These are phyloP conservation scores for Solenopsis fugax DNA, from an alignment of 1,140 invertebrate genomes.

Conservation along the genomic window DNA sequence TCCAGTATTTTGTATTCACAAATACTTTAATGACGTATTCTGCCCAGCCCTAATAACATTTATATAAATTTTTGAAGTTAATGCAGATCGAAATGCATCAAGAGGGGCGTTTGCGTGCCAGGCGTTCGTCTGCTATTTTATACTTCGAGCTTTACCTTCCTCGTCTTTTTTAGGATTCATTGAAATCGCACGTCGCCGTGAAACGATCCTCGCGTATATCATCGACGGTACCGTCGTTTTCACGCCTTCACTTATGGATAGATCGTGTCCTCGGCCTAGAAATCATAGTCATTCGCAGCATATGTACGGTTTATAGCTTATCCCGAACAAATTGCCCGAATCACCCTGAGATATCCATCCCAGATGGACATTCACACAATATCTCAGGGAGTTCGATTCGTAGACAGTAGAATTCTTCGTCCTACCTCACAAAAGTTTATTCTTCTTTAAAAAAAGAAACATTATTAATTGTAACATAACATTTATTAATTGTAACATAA, in stretches of 20 bases:
- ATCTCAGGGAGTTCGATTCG: neutral
- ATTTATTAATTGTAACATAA: neutral
- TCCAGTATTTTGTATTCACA: too few species aligned
- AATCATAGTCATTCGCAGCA: neutral
- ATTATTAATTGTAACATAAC: too few species aligned
- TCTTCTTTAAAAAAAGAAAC: neutral
- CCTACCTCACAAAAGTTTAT: neutral
- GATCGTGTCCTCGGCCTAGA: conserved; percentile 32
- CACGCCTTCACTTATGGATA: neutral
- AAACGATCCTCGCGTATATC: conserved; percentile 16
- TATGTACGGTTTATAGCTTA: neutral
- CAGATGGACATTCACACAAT: neutral
- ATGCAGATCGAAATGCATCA: neutral
- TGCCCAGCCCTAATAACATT: neutral
- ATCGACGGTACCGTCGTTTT: conserved; percentile 64
- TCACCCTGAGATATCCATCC: neutral
- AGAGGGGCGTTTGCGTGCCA: neutral
- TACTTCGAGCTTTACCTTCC: neutral
- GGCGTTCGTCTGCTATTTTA: neutral
- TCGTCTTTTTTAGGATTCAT: neutral
- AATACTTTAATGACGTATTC: too few species aligned
- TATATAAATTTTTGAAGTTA: neutral
- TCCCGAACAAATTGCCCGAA: neutral
- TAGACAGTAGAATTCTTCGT: neutral
- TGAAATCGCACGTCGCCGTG: neutral